phyloP scores from a whole-genome alignment of 2,113 vertebrate genomes.

The Passer montanus region DNA sequence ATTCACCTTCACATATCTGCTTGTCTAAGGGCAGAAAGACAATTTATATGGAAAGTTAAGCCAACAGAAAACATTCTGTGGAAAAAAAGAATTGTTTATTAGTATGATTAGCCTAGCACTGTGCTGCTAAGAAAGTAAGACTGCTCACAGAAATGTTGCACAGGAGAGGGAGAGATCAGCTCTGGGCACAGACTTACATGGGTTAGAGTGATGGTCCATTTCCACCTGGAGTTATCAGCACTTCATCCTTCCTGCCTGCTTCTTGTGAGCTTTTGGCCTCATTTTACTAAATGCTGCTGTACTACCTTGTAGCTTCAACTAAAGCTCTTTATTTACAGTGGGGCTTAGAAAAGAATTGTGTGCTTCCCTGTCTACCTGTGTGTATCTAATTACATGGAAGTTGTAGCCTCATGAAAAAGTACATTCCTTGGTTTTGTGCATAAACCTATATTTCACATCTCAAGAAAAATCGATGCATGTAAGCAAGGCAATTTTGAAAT shows the following conservation, averaged over 20 bases:
- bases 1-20: not conserved
- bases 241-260: not conserved
- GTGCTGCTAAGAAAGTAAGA: not conserved
- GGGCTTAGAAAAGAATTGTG: not conserved
- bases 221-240: not conserved
- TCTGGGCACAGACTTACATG: not conserved
- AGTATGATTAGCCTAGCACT: not conserved
- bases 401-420: not conserved
- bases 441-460: not conserved
- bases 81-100: not conserved
- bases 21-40: not conserved
- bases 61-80: not conserved
- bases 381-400: not conserved
- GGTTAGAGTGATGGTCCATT: not conserved
- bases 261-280: not conserved
- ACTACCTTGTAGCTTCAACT: not conserved
- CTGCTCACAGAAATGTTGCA: not conserved
- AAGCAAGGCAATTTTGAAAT: not conserved
- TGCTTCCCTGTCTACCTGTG: not conserved
- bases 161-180: not conserved
- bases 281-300: not conserved
- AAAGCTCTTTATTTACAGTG: not conserved
- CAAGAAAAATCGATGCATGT: not conserved
- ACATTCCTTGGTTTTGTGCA: not conserved
- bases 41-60: not conserved